Evolutionary conservation across 2,888 invertebrate species (phyloP).

Genomic region (Lasioglossum figueresi): DNA sequence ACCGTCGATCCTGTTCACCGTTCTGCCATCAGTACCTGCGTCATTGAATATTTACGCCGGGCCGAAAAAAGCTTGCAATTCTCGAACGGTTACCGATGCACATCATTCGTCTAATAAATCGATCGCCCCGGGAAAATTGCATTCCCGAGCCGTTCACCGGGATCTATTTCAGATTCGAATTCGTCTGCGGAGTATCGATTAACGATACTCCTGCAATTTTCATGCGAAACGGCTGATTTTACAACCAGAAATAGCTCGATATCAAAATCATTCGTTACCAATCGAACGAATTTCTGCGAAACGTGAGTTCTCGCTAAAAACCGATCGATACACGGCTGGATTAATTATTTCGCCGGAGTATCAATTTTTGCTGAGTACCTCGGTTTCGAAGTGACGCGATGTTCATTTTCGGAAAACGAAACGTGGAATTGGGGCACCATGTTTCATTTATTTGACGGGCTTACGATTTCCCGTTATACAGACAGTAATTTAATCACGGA

Average conservation of each 20-base stretch:
- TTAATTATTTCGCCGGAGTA: neutral
- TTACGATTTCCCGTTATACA: neutral
- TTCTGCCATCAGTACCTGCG: neutral
- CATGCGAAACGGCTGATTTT: neutral
- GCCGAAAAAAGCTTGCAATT: neutral
- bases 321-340: neutral
- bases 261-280: neutral
- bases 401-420: neutral
- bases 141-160: neutral
- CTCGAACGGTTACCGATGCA: neutral
- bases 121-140: neutral
- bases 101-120: conserved; percentile 5
- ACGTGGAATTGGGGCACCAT: neutral
- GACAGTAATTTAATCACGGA: neutral
- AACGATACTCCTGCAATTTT: neutral
- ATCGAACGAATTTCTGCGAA: neutral
- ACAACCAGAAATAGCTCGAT: neutral
- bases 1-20: neutral
- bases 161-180: neutral
- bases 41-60: conserved; percentile 13
- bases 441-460: neutral
- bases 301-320: neutral
- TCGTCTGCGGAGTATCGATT: neutral
- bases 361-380: neutral
- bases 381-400: neutral